A percentile compares a stretch with the other conserved stretches of the same genome.
Conservation (phyloP, 2,797 vertebrate species). For the Alcedo atthis region DNA sequence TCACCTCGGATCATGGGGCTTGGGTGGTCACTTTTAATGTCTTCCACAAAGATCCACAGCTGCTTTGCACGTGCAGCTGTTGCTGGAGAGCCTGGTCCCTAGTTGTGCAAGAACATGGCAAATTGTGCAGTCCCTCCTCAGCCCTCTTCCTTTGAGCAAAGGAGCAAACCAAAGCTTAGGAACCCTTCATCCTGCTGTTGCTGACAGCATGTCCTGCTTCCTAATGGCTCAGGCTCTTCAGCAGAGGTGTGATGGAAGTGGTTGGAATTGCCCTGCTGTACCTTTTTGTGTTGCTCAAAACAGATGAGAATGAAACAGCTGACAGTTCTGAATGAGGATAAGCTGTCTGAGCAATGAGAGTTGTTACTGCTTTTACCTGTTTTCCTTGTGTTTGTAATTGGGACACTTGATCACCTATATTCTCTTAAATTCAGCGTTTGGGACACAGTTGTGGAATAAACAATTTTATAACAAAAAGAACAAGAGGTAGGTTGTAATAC, state of each 20-base stretch:
- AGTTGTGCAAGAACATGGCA: not conserved
- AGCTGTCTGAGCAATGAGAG: not conserved
- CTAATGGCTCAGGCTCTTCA: not conserved
- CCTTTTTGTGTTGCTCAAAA: not conserved
- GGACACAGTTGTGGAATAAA: not conserved
- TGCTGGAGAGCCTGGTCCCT: not conserved
- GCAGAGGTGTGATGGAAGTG: not conserved
- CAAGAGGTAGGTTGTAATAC: not conserved
- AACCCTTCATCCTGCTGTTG: not conserved
- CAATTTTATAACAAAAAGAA: not conserved
- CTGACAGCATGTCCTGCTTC: not conserved
- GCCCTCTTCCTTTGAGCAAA: not conserved
- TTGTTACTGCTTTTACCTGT: not conserved
- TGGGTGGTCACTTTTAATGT: slow-evolving; percentile 7
- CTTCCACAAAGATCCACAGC: not conserved
- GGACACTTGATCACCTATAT: not conserved
- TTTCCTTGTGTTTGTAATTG: accelerated
- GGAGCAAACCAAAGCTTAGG: accelerated
- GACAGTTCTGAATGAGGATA: not conserved
- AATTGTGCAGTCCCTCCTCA: not conserved
- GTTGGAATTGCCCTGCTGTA: not conserved
- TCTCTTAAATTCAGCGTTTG: not conserved
- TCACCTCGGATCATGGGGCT: not conserved
- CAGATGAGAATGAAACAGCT: not conserved
- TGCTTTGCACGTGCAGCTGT: not conserved